Evolutionary conservation across 2,888 invertebrate species (phyloP).

Genomic region (Chrysotoxum bicinctum): DNA sequence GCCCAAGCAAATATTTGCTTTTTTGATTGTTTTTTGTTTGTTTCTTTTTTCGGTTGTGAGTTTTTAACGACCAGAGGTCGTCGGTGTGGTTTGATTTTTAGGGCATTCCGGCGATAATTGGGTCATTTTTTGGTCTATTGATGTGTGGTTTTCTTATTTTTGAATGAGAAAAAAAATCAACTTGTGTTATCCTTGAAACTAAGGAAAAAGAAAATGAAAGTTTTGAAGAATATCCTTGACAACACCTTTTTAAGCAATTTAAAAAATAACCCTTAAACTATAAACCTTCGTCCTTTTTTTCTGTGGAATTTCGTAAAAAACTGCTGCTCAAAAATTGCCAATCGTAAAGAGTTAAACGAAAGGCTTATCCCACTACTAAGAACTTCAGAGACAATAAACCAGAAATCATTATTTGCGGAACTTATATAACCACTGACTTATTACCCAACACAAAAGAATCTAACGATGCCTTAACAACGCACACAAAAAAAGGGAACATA

Average conservation of each 20-base stretch:
- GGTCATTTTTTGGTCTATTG: constrained; percentile 62
- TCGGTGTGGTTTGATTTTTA: constrained; percentile 52
- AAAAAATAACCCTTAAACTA: constrained; percentile 10
- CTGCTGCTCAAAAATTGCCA: constrained; percentile 30
- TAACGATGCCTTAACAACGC: constrained; percentile 13
- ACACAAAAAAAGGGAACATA: constrained; percentile 17
- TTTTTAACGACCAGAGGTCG: constrained; percentile 37
- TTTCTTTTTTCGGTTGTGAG: constrained; percentile 39
- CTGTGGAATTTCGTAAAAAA: constrained; percentile 60
- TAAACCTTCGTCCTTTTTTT: constrained; percentile 58
- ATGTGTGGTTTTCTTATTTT: constrained; percentile 41
- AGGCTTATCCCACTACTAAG: constrained; percentile 45
- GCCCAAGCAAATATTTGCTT: constrained; percentile 58
- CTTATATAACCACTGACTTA: constrained; percentile 68
- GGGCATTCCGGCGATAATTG: constrained; percentile 46
- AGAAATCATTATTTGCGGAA: constrained; percentile 55
- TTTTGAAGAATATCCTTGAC: constrained; percentile 4
- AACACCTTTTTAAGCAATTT: background rate
- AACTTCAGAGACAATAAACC: constrained; percentile 34
- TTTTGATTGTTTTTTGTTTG: constrained; percentile 48
- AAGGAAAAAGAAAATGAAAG: background rate
- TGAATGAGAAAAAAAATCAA: background rate
- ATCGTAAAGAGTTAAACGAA: constrained; percentile 57
- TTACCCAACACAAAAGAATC: constrained; percentile 57
- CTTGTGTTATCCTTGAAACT: background rate